phyloP scores from a whole-genome alignment of 2,113 vertebrate species.

The Catagonus wagneri region DNA sequence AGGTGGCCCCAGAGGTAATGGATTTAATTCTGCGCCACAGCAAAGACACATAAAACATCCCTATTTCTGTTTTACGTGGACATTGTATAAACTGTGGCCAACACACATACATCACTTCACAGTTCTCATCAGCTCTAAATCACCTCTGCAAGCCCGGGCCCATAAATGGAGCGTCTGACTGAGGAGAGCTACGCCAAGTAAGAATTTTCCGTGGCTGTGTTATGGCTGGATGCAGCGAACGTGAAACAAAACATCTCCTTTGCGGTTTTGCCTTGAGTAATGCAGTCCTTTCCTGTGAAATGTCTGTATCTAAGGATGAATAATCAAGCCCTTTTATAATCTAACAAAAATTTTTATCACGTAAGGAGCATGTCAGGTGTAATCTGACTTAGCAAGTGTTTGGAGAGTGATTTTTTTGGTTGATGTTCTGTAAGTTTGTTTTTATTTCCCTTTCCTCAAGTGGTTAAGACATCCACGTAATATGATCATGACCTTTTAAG shows the following conservation, averaged over 20 bases:
- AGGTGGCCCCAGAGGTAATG: accelerated
- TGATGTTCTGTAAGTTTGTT: background rate
- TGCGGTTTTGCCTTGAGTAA: slow-evolving; percentile 31
- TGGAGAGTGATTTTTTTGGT: background rate
- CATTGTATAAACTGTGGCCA: background rate
- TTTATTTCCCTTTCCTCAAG: background rate
- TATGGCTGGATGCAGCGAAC: slow-evolving; percentile 14
- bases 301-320: background rate
- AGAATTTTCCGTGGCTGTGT: background rate
- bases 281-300: background rate
- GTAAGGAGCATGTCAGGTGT: background rate
- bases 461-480: background rate
- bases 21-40: background rate
- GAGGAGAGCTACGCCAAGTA: background rate
- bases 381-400: background rate
- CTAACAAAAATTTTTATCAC: background rate
- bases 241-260: slow-evolving; percentile 10
- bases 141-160: background rate
- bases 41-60: background rate
- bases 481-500: background rate
- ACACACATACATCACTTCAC: background rate
- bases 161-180: background rate
- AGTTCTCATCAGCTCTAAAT: background rate
- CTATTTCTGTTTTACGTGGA: background rate
- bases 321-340: background rate